Evolutionary conservation across 2,888 invertebrate genomes (phyloP).

Genomic region (Torymus tubicola): DNA sequence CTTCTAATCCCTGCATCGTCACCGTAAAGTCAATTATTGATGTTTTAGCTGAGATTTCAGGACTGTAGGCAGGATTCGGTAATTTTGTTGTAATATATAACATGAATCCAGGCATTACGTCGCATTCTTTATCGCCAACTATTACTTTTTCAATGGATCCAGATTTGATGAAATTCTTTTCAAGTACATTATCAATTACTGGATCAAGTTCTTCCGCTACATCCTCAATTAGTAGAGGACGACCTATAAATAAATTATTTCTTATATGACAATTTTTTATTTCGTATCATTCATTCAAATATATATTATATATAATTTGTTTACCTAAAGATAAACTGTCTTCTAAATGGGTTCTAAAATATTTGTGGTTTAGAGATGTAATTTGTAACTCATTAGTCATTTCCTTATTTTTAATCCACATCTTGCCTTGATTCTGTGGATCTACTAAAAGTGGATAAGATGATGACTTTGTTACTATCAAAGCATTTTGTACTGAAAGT

Average conservation of each 20-base stretch:
- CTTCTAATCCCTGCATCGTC: conserved; percentile 96
- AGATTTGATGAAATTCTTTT: conserved; percentile 98
- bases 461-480: conserved; percentile 96
- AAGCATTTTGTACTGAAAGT: conserved; percentile 95
- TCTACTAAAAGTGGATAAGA: conserved; percentile 96
- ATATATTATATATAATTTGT: background rate
- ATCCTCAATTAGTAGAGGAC: conserved; percentile 95
- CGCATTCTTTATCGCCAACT: conserved; percentile 97
- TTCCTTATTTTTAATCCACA: conserved; percentile 98
- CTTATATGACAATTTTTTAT: background rate
- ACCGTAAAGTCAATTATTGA: conserved; percentile 98
- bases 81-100: conserved; percentile 97
- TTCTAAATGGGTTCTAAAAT: conserved; percentile 94
- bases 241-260: conserved; percentile 59
- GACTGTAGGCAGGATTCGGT: conserved; percentile 97
- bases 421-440: conserved; percentile 97
- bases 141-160: conserved; percentile 96
- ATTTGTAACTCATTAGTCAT: conserved; percentile 92
- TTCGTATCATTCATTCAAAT: background rate
- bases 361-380: conserved; percentile 96
- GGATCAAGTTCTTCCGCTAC: conserved; percentile 96
- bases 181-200: conserved; percentile 96
- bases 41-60: conserved; percentile 97
- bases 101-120: conserved; percentile 96
- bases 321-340: conserved; percentile 89